Percentiles rank a stretch among this genome's conserved stretches.
Evolutionary conservation across 2,113 vertebrate species (phyloP).

Genomic region (Salvelinus alpinus): DNA sequence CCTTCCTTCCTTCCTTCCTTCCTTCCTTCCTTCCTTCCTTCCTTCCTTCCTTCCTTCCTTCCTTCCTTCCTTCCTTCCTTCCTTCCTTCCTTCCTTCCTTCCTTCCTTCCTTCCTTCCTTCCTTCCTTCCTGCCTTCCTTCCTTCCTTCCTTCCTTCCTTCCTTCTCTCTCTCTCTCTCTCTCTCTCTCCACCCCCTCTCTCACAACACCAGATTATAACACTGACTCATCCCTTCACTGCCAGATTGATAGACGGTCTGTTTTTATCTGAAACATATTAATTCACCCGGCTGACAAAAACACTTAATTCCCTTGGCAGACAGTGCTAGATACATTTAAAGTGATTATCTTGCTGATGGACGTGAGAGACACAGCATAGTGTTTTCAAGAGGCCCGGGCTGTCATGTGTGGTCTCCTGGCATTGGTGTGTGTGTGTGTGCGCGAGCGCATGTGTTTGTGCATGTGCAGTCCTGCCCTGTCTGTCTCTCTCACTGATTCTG

Average conservation of each 20-base stretch:
- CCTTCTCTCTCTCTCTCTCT: background rate
- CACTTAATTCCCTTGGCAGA: constrained; percentile 6
- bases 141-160: background rate
- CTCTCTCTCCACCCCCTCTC: constrained; percentile 6
- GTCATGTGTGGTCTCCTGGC: background rate
- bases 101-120: too few species aligned
- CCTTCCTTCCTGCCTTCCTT: background rate
- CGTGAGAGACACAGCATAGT: background rate
- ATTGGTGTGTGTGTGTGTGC: constrained; percentile 11
- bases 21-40: too few species aligned
- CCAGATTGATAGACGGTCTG: constrained; percentile 28
- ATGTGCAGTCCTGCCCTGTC: background rate
- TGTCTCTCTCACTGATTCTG: background rate
- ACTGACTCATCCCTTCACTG: constrained; percentile 24
- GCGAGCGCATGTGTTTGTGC: background rate
- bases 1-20: background rate
- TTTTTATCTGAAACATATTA: constrained; percentile 28
- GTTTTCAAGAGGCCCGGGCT: background rate
- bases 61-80: background rate
- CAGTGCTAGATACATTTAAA: constrained; percentile 21
- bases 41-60: too few species aligned
- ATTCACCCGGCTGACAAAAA: constrained; percentile 21
- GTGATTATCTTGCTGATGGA: constrained; percentile 29
- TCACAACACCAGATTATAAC: constrained; percentile 9
- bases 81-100: background rate